These are phyloP conservation scores for Nannospalax galili DNA, from an alignment of 2,113 vertebrate species.

Conservation along the genomic window DNA sequence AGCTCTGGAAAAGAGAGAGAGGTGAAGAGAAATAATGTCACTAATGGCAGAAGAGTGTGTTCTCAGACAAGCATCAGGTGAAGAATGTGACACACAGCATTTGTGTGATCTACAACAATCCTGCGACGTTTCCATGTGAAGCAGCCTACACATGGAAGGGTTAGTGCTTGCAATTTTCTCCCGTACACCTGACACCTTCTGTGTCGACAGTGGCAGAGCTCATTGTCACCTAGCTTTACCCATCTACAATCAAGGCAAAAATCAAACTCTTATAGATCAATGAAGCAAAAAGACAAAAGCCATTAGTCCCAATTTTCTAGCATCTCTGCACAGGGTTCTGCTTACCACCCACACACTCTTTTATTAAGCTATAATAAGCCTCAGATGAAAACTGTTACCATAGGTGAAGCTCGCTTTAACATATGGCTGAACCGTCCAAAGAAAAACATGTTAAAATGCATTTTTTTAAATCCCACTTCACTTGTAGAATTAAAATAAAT, in stretches of 20 bases:
- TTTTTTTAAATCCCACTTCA: slow-evolving; percentile 77
- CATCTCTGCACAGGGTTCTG: slow-evolving; percentile 40
- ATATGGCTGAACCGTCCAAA: slow-evolving; percentile 83
- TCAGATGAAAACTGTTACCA: slow-evolving; percentile 82
- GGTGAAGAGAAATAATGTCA: neutral
- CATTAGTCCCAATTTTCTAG: slow-evolving; percentile 44
- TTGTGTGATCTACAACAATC: neutral
- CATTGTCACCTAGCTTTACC: neutral
- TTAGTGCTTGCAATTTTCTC: neutral
- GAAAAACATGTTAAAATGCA: slow-evolving; percentile 82
- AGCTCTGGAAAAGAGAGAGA: neutral
- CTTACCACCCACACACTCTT: slow-evolving; percentile 83
- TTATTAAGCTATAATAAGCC: slow-evolving; percentile 86
- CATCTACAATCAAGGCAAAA: neutral
- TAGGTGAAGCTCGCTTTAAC: slow-evolving; percentile 86
- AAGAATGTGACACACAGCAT: neutral
- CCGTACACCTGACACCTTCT: neutral
- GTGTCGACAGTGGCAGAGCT: neutral
- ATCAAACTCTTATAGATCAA: slow-evolving; percentile 40
- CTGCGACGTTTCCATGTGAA: neutral
- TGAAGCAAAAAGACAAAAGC: slow-evolving; percentile 70
- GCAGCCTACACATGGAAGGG: neutral
- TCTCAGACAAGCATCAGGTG: neutral
- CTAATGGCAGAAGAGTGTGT: neutral
- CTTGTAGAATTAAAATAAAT: slow-evolving; percentile 75